Conservation (phyloP, 2,797 vertebrate species). For the Pseudocheirus occidentalis region DNA sequence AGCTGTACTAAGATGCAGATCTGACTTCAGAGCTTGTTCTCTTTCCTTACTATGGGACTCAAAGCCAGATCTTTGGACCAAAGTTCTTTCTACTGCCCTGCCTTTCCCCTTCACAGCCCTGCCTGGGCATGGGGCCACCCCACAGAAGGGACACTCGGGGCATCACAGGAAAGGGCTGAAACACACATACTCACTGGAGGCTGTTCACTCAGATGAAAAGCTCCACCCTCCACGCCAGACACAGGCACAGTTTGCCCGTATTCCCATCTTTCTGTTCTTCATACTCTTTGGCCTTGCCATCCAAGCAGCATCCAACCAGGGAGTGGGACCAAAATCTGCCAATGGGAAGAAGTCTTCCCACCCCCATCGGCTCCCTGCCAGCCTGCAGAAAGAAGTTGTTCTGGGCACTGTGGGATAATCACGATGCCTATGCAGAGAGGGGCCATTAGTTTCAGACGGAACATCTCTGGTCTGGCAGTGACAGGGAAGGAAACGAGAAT, state of each 20-base stretch:
- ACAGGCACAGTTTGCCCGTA: background rate
- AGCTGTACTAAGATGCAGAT: background rate
- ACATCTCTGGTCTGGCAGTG: conserved; percentile 64
- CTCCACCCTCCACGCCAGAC: background rate
- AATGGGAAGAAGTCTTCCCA: background rate
- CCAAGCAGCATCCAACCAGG: background rate
- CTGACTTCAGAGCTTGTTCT: background rate
- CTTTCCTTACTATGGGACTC: background rate
- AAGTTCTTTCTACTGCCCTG: background rate
- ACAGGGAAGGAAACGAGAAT: conserved; percentile 73
- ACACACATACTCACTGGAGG: background rate
- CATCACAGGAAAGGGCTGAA: background rate
- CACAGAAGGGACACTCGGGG: background rate
- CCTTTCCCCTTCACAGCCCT: background rate
- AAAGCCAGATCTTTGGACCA: background rate
- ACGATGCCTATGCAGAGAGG: background rate
- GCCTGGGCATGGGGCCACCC: background rate
- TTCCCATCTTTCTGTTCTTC: background rate
- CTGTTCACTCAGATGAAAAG: background rate
- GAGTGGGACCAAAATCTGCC: background rate
- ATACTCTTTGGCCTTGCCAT: background rate
- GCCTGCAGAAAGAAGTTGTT: background rate
- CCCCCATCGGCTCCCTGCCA: background rate
- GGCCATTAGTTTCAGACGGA: conserved; percentile 58
- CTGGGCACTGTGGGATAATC: background rate